Evolutionary conservation across 2,888 invertebrate species (phyloP), one percentile per base, ranked within the genome.

Genomic region (Galeopsomyia nigrocyanea): DNA sequence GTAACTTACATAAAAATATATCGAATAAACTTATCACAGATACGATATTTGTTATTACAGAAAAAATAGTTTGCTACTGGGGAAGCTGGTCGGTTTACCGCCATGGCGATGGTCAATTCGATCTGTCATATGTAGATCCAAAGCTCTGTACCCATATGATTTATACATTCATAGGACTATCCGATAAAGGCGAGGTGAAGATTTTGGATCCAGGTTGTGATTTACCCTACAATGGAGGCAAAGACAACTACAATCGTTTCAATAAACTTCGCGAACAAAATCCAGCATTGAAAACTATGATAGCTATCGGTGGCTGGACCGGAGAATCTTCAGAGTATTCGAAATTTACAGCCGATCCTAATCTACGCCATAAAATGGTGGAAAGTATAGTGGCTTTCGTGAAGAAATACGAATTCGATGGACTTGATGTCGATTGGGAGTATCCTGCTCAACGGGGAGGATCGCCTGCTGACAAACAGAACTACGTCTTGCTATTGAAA

Each of bases 381-480:
- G 79, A 87, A 6, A 91, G 89, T 68, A 89, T 89, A 0, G 79
- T 91, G 0, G 79, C 84, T 0, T 90, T 92, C 80, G 78, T 93
- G 0, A 80, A 85, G 53, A 86, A 87, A 3, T 87, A 92, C 79
- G 87, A 88, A 0, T 94, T 94, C 75, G 92, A 94, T 79, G 93
- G 93, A 1, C 86, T 93, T 0, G 93, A 94, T 79, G 61, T 93
- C 0, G 93, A 93, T 81, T 94, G 93, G 93, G 92, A 92, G 79
- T 93, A 92, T 77, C 92, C 93, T 0, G 89, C 87, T 61, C 88
- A 90, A 58, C 91, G 26, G 90, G 90, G 71, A 75, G 86, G 90
- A 26, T 87, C 86, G 0, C 84, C 82, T 0, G 91, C 26, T 26
- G 26, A 91, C n/a, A 75, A 70, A 78, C 80, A 87, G 16, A 90